Evolutionary conservation across 2,113 vertebrate genomes (phyloP).

Genomic region (Lathamus discolor): DNA sequence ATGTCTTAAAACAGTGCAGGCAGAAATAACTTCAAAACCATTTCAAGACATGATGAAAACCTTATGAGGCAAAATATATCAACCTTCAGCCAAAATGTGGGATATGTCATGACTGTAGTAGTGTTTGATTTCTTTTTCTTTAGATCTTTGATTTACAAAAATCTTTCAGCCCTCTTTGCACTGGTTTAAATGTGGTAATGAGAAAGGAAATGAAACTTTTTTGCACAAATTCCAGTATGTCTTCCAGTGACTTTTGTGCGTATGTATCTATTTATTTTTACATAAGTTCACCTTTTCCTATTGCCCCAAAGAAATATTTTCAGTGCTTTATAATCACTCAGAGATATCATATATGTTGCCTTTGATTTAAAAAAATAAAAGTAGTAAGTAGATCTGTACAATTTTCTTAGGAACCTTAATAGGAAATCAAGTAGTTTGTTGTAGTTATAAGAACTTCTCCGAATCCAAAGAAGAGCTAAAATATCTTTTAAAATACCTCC

Average conservation of each 20-base stretch:
- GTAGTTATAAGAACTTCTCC: not conserved
- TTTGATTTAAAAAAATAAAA: not conserved
- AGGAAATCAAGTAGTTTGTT: not conserved
- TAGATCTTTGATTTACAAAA: not conserved
- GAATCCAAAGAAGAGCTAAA: not conserved
- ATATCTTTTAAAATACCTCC: not conserved
- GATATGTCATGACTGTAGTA: not conserved
- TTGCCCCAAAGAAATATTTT: not conserved
- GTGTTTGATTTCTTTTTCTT: not conserved
- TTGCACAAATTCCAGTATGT: not conserved
- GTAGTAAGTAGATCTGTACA: not conserved
- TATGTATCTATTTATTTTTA: not conserved
- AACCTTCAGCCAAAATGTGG: not conserved
- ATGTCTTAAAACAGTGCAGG: not conserved
- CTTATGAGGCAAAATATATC: not conserved
- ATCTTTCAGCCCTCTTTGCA: not conserved
- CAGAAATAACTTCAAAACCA: not conserved
- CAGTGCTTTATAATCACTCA: not conserved
- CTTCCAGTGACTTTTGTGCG: not conserved
- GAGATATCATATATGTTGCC: no score
- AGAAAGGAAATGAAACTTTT: not conserved
- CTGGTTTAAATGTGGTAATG: not conserved
- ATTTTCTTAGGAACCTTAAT: not conserved
- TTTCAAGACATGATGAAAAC: not conserved
- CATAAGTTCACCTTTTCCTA: not conserved